Percentiles rank a stretch among this genome's conserved stretches.
phyloP scores from a whole-genome alignment of 2,113 vertebrate genomes.

The Burhinus bistriatus region DNA sequence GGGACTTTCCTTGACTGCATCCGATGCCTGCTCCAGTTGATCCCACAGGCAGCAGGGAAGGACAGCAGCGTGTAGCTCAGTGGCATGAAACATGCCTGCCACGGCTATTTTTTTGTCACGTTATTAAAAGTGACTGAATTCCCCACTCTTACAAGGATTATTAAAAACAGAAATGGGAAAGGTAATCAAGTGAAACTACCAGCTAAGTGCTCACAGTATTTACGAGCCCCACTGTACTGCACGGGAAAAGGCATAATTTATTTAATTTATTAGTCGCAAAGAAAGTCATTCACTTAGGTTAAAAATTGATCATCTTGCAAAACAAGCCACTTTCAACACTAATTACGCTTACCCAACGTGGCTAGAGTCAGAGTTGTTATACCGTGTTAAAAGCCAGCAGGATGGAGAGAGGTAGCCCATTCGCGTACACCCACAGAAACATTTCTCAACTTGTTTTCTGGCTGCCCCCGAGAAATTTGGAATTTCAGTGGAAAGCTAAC shows the following conservation, averaged over 20 bases:
- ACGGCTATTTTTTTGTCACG: not conserved
- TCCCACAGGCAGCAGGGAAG: not conserved
- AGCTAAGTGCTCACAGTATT: constrained; percentile 42
- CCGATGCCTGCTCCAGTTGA: not conserved
- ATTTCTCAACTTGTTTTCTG: not conserved
- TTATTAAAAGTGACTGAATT: constrained; percentile 61
- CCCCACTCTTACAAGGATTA: constrained; percentile 38
- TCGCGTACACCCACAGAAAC: not conserved
- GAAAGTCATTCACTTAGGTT: constrained; percentile 60
- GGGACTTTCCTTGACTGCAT: not conserved
- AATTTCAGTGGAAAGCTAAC: not conserved
- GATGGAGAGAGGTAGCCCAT: not conserved
- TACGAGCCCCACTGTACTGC: constrained; percentile 29
- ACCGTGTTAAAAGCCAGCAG: not conserved
- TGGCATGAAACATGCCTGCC: not conserved
- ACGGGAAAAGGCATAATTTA: constrained; percentile 41
- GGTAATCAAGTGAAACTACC: constrained; percentile 71
- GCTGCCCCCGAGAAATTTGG: not conserved
- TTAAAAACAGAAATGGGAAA: constrained; percentile 67
- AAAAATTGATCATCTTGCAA: constrained; percentile 67
- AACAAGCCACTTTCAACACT: constrained; percentile 48
- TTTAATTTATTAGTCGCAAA: constrained; percentile 72
- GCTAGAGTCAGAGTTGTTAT: not conserved
- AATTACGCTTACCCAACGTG: constrained; percentile 49
- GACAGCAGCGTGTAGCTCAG: not conserved